Percentiles rank a stretch among this genome's conserved stretches.
These are phyloP conservation scores for Sphinx pinastri DNA, from an alignment of 2,888 invertebrate species.

Conservation along the genomic window DNA sequence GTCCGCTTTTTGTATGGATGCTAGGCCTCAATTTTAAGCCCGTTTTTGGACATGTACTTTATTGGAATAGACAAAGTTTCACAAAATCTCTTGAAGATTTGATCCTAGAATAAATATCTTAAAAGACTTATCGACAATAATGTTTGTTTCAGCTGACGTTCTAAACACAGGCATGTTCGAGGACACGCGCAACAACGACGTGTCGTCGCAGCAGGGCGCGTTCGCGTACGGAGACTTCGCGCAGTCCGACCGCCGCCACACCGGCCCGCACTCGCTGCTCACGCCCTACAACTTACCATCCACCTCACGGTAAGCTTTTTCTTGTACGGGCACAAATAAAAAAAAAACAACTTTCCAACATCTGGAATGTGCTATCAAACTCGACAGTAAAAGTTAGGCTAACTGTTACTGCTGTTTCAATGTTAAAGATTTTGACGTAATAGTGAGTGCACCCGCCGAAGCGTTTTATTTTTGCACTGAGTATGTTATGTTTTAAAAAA, in stretches of 20 bases:
- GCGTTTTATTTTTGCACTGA: too few species aligned
- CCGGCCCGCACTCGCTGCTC: conserved; percentile 47
- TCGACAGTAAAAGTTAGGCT: too few species aligned
- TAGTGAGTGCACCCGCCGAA: too few species aligned
- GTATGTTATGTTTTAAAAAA: too few species aligned
- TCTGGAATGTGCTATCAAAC: too few species aligned
- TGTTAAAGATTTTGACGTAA: too few species aligned
- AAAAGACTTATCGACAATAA: not conserved
- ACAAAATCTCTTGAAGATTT: not conserved
- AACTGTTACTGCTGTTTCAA: too few species aligned
- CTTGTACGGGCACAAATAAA: too few species aligned
- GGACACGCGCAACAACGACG: conserved; percentile 70
- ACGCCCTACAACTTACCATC: conserved; percentile 68
- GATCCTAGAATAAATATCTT: not conserved
- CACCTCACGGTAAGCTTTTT: conserved; percentile 62
- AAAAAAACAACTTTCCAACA: too few species aligned
- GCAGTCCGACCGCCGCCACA: conserved; percentile 51
- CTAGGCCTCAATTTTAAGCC: too few species aligned
- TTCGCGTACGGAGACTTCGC: conserved; percentile 57
- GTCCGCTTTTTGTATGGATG: too few species aligned
- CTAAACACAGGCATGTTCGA: conserved; percentile 68
- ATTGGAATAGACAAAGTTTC: not conserved
- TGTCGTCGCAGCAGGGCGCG: conserved; percentile 50
- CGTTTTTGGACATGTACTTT: too few species aligned
- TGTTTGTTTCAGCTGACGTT: conserved; percentile 46